A percentile compares a stretch with the other conserved stretches of the same genome.
Conservation (phyloP, 2,113 vertebrate species). For the Amblyopsis rosae region DNA sequence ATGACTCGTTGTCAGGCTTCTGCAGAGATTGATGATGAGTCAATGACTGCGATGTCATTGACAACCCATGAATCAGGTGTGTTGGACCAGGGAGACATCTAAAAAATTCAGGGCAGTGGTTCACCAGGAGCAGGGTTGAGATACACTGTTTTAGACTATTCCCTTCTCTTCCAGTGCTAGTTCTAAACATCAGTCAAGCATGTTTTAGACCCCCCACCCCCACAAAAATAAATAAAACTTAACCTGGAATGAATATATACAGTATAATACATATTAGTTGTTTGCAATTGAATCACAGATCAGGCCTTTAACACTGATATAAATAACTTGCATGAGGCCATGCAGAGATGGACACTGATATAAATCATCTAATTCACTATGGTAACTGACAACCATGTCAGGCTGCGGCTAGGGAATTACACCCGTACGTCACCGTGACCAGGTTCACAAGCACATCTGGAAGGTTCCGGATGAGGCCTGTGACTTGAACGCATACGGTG, state of each 20-base stretch:
- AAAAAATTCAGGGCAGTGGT: too few species aligned
- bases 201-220: not conserved
- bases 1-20: too few species aligned
- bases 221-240: not conserved
- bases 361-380: slow-evolving; percentile 71
- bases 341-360: slow-evolving; percentile 34
- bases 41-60: too few species aligned
- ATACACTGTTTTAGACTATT: not conserved
- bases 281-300: not conserved
- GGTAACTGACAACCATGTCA: slow-evolving; percentile 64
- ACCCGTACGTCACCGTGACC: slow-evolving; percentile 66
- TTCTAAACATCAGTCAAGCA: not conserved
- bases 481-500: slow-evolving; percentile 20
- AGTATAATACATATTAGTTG: slow-evolving; percentile 8
- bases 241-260: not conserved
- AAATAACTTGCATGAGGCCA: slow-evolving; percentile 46
- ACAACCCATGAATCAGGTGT: too few species aligned
- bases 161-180: not conserved
- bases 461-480: slow-evolving; percentile 32
- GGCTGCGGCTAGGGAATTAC: slow-evolving; percentile 47
- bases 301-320: slow-evolving; percentile 42
- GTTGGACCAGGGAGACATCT: too few species aligned
- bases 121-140: not conserved
- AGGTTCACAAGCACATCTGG: slow-evolving; percentile 56
- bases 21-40: too few species aligned